Percentiles rank a stretch among this genome's conserved stretches.
Conservation (phyloP, 2,888 invertebrate genomes). For the Diadromus collaris region DNA sequence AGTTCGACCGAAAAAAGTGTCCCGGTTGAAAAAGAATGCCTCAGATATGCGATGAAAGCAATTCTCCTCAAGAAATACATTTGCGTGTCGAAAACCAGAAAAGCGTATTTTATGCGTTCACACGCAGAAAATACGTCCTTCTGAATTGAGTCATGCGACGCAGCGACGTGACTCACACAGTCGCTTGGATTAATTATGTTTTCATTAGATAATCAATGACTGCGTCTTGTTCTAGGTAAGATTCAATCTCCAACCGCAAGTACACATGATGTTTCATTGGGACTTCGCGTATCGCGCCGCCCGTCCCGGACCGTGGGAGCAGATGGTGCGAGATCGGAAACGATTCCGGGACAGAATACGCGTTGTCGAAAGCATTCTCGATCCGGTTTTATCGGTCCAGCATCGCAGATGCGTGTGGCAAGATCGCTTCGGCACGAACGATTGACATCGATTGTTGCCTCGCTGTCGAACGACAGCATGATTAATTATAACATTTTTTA, state of each 20-base stretch:
- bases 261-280: slow-evolving; percentile 82
- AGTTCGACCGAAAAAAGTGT: too few species aligned
- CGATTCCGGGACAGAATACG: slow-evolving; percentile 80
- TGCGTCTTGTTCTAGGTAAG: slow-evolving; percentile 79
- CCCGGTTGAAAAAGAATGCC: too few species aligned
- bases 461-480: not conserved
- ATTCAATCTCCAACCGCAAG: slow-evolving; percentile 79
- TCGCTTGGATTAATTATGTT: not conserved
- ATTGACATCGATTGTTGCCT: slow-evolving; percentile 28
- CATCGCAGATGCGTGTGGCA: slow-evolving; percentile 80
- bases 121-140: not conserved
- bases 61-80: not conserved
- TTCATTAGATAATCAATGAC: slow-evolving; percentile 21
- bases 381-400: slow-evolving; percentile 78
- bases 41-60: not conserved
- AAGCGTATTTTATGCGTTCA: too few species aligned
- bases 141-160: not conserved
- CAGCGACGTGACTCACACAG: slow-evolving; percentile 18
- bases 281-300: slow-evolving; percentile 82
- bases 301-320: slow-evolving; percentile 83
- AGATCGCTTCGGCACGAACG: slow-evolving; percentile 76
- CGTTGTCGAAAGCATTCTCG: slow-evolving; percentile 76
- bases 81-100: not conserved
- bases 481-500: slow-evolving; percentile 13
- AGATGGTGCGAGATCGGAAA: slow-evolving; percentile 81